Percentiles rank a stretch among this genome's conserved stretches.
phyloP scores from a whole-genome alignment of 2,888 invertebrate species.

The Zaprionus obscuricornis region DNA sequence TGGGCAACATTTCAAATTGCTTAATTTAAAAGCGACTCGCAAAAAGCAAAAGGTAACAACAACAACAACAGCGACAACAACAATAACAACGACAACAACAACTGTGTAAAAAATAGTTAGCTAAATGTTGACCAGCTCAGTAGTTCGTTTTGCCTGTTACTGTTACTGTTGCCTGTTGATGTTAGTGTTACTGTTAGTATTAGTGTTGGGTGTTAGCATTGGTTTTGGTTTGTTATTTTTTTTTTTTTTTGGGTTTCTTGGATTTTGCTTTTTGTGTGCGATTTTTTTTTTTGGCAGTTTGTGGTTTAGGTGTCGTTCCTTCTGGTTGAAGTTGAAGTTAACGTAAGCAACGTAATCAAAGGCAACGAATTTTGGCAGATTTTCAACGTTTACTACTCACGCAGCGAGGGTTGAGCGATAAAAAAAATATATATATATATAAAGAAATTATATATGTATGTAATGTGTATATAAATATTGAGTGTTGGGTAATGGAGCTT shows the following conservation, averaged over 20 bases:
- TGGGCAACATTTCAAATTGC: slow-evolving; percentile 72
- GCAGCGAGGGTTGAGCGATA: too few species aligned
- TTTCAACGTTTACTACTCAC: too few species aligned
- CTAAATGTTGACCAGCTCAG: slow-evolving; percentile 63
- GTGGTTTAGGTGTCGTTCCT: slow-evolving; percentile 14
- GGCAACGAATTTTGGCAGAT: too few species aligned
- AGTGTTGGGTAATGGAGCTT: too few species aligned
- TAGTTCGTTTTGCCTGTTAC: slow-evolving; percentile 29
- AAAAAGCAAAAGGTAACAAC: slow-evolving; percentile 48
- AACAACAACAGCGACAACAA: slow-evolving; percentile 24
- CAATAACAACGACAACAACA: slow-evolving; percentile 1
- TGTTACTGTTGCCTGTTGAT: slow-evolving; percentile 28
- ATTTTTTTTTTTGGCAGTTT: slow-evolving; percentile 15
- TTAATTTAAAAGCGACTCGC: slow-evolving; percentile 70
- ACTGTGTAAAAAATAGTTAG: slow-evolving; percentile 55
- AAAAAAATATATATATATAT: too few species aligned
- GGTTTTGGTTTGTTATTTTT: too few species aligned
- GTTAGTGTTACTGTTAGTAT: slow-evolving; percentile 1
- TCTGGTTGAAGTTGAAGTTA: not conserved
- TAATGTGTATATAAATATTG: too few species aligned
- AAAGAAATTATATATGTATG: too few species aligned
- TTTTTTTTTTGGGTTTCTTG: too few species aligned
- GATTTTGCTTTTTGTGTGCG: too few species aligned
- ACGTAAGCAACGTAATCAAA: not conserved
- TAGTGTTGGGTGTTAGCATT: not conserved